These are phyloP conservation scores for Aphaenogaster floridana DNA, from an alignment of 1,140 invertebrate species.

Conservation along the genomic window DNA sequence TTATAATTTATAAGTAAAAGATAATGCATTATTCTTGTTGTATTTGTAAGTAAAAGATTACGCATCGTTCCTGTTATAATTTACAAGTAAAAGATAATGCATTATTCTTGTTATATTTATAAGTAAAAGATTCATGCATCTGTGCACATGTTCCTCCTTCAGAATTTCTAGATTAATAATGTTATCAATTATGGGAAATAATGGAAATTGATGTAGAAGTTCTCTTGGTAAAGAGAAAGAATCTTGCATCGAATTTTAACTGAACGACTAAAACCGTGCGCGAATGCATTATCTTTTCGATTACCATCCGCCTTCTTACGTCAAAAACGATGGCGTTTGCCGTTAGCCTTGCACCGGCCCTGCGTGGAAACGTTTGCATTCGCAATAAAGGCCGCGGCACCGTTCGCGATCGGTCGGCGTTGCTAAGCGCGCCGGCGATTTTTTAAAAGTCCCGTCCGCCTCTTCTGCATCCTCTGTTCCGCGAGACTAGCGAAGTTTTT, in stretches of 20 bases:
- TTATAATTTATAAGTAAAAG: too few relatives aligned
- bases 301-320: background rate
- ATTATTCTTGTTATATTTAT: background rate
- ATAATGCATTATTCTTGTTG: background rate
- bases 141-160: background rate
- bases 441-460: slow-evolving; percentile 21
- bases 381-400: slow-evolving; percentile 28
- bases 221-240: background rate
- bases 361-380: background rate
- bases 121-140: background rate
- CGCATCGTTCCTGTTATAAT: too few relatives aligned
- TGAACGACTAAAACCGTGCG: background rate
- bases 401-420: slow-evolving; percentile 37
- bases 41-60: background rate
- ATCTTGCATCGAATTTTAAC: background rate
- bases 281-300: background rate
- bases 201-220: background rate
- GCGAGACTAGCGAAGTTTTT: background rate
- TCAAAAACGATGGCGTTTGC: background rate
- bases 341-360: slow-evolving; percentile 24
- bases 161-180: background rate
- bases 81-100: too few relatives aligned
- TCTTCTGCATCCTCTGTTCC: background rate
- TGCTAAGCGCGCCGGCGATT: background rate
- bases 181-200: background rate